Base-by-base conservation (phyloP, 2,888 invertebrate genomes). In the Melipona bicolor region DNA sequence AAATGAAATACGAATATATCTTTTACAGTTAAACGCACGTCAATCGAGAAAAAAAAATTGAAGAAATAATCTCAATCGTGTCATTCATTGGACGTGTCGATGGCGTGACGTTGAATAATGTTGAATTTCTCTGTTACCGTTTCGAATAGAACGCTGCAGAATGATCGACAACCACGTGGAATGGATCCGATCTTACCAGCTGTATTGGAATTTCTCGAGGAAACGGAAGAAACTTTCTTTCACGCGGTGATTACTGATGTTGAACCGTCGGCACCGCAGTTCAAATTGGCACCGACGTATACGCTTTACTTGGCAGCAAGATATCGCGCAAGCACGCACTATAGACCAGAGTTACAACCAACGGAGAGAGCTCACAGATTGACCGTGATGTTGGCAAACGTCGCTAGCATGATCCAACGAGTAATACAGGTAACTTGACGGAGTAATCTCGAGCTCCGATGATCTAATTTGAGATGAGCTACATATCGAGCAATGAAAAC, bases 231-330 rank as follows among this genome's bases (percentile, higher is more conserved):
- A 93, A 97, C 97, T 89, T 98, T 99, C 95, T 95, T 99, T 73
- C 97, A 97, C 83, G 97, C 98, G 64, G 97, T 99, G 87, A 97
- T 99, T 93, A 96, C 97, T 56, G 97, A 98, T 89, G 96, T 98
- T 88, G 98, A 98, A 94, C 98, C 98, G 21, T 97, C 97, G 93
- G 97, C 97, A 81, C 97, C 97, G 19, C 98, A 98, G 89, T 99
- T 99, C 95, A 98, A 99, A 94, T 96, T 99, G 85, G 98, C 99
- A 1, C 99, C 99, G 0, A 99, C 99, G 49, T 99, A 99, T 95
- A 98, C 99, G 3, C 96, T 99, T 43, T 99, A 99, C 95, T 96
- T 99, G 93, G 98, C 98, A 89, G 98, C 98, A 84, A 96, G 97
- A 93, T 99, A 99, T 93, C 96, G 99, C 77, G 98, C 99, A 65